These are phyloP conservation scores for Drosophila rellima DNA, from an alignment of 2,888 invertebrate genomes.

Conservation along the genomic window DNA sequence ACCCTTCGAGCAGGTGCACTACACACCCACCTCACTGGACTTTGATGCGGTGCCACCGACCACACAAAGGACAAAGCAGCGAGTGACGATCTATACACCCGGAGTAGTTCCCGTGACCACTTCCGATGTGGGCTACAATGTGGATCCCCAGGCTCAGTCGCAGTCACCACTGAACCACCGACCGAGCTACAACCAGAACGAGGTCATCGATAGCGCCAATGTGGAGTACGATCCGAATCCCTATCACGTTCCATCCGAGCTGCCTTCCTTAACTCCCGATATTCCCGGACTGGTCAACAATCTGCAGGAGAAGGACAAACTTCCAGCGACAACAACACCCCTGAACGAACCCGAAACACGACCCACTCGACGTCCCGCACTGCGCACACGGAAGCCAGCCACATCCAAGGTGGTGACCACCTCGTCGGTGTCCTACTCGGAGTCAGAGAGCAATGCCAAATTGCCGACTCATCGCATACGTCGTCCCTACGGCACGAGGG, in stretches of 20 bases:
- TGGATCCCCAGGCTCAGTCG: conserved; percentile 51
- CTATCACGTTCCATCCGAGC: conserved; percentile 87
- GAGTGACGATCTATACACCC: conserved; percentile 82
- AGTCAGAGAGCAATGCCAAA: conserved; percentile 79
- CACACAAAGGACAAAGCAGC: conserved; percentile 72
- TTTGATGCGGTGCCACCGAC: conserved; percentile 71
- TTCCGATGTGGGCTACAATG: conserved; percentile 75
- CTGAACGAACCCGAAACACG: conserved; percentile 80
- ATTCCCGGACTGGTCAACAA: conserved; percentile 88
- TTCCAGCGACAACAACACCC: conserved; percentile 73
- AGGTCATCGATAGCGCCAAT: conserved; percentile 83
- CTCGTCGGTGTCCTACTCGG: conserved; percentile 83
- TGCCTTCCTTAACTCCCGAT: conserved; percentile 87
- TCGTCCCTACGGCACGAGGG: conserved; percentile 84
- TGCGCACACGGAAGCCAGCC: conserved; percentile 87
- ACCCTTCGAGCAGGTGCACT: conserved; percentile 82
- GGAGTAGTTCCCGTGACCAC: conserved; percentile 72
- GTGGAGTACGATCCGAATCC: conserved; percentile 86
- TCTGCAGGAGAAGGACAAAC: conserved; percentile 86
- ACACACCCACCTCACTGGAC: conserved; percentile 80
- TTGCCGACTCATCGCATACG: conserved; percentile 85
- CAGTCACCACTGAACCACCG: conserved; percentile 78
- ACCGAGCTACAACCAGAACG: conserved; percentile 81
- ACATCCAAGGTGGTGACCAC: conserved; percentile 83
- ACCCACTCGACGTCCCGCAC: conserved; percentile 86